These are phyloP conservation scores for Calonectris borealis DNA, from an alignment of 2,113 vertebrate species.

Conservation along the genomic window DNA sequence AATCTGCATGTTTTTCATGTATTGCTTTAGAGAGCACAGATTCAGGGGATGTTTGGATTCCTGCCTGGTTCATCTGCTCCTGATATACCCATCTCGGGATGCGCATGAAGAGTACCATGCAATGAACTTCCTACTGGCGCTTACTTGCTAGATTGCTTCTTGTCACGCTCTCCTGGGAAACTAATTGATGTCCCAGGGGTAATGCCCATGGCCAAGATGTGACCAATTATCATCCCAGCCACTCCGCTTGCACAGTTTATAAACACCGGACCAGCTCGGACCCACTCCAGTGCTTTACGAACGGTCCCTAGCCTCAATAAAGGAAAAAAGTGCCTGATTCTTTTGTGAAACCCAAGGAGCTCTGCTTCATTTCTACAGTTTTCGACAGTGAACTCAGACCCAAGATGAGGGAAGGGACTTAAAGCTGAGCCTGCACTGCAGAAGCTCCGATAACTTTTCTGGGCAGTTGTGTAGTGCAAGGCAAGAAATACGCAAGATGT, in stretches of 20 bases:
- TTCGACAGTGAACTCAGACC: background rate
- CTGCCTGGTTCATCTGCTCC: background rate
- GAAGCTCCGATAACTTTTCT: background rate
- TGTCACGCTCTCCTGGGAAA: background rate
- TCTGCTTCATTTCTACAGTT: background rate
- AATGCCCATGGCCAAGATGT: background rate
- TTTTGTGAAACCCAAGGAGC: background rate
- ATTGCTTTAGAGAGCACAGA: background rate
- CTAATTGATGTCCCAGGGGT: background rate
- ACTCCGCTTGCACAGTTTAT: accelerated
- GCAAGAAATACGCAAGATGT: background rate
- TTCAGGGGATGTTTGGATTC: background rate
- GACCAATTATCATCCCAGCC: background rate
- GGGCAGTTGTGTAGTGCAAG: background rate
- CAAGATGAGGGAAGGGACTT: background rate
- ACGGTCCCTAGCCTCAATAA: background rate
- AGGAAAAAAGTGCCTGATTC: background rate
- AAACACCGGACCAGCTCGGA: background rate
- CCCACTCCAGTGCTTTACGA: background rate
- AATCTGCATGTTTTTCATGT: background rate
- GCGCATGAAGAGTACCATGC: accelerated
- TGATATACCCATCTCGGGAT: accelerated
- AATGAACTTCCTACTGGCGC: background rate
- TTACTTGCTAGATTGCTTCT: background rate
- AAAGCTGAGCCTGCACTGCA: background rate